Evolutionary conservation across 2,797 vertebrate genomes (phyloP).

Genomic region (Halcyon smyrnensis): DNA sequence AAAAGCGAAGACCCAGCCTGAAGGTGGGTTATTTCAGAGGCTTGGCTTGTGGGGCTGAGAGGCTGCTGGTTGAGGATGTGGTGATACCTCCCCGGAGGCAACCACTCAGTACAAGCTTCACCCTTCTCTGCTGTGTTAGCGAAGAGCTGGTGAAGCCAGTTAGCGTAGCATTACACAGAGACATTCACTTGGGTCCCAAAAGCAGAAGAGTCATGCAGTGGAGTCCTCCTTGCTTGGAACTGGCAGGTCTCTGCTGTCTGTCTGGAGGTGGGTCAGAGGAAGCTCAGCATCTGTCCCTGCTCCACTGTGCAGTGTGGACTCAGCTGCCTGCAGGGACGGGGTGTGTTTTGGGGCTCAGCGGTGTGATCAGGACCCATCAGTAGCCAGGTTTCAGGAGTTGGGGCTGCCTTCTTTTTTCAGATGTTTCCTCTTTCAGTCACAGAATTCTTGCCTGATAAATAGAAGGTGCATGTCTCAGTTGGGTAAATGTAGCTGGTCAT

Average conservation of each 20-base stretch:
- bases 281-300: neutral
- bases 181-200: neutral
- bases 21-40: neutral
- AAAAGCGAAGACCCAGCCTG: neutral
- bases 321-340: neutral
- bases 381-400: neutral
- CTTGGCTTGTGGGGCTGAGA: neutral
- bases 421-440: neutral
- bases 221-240: neutral
- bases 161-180: neutral
- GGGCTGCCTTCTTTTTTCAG: neutral
- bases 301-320: neutral
- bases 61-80: neutral
- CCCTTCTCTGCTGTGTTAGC: neutral
- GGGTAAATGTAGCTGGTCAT: neutral
- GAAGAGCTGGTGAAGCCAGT: neutral
- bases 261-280: neutral
- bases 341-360: rapidly evolving
- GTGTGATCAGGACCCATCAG: neutral
- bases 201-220: neutral
- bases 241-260: neutral
- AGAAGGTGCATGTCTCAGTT: neutral
- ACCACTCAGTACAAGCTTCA: neutral
- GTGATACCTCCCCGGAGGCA: neutral
- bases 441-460: neutral